Evolutionary conservation across 1,140 invertebrate genomes (phyloP).

Genomic region (Mylabris phalerata): DNA sequence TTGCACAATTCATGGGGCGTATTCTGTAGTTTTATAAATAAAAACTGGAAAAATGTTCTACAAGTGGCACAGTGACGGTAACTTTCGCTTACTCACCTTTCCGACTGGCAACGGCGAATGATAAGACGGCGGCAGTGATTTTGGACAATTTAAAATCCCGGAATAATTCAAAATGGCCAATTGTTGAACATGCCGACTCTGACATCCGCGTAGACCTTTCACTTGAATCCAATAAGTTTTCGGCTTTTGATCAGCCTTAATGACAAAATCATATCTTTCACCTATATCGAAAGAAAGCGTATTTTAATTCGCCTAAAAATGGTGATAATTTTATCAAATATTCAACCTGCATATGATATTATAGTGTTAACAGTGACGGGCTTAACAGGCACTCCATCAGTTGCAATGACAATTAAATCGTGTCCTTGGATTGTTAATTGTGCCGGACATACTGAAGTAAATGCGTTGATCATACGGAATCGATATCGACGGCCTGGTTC

Average conservation of each 20-base stretch:
- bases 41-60: neutral
- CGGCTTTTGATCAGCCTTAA: conserved; percentile 70
- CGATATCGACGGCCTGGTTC: conserved; percentile 77
- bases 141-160: conserved; percentile 71
- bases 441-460: conserved; percentile 82
- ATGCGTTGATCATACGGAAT: conserved; percentile 84
- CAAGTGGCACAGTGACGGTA: neutral
- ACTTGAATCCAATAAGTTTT: conserved; percentile 88
- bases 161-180: conserved; percentile 77
- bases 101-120: conserved; percentile 77
- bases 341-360: conserved; percentile 76
- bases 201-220: conserved; percentile 78
- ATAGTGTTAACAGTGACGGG: conserved; percentile 81
- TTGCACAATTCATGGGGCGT: neutral
- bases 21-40: neutral
- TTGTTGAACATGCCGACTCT: conserved; percentile 72
- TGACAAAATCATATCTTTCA: conserved; percentile 85
- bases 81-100: conserved; percentile 60
- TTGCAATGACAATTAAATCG: conserved; percentile 70
- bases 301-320: too few relatives aligned
- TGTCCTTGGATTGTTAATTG: conserved; percentile 84
- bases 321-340: neutral
- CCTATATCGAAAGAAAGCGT: conserved; percentile 47
- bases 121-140: conserved; percentile 61
- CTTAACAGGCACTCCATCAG: conserved; percentile 80